These are phyloP conservation scores for Pangasianodon gigas DNA, from an alignment of 2,113 vertebrate species.

Conservation along the genomic window DNA sequence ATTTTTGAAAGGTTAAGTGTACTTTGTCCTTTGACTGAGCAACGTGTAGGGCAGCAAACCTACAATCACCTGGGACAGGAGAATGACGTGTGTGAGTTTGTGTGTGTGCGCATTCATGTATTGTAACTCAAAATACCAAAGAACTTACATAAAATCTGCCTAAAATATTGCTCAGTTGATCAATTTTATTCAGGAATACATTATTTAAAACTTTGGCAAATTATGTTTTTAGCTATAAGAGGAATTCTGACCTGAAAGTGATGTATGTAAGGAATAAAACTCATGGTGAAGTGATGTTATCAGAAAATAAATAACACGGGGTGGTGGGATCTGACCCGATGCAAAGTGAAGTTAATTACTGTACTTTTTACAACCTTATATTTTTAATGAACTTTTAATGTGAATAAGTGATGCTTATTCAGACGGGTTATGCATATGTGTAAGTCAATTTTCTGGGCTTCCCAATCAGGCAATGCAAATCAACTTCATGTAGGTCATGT, in stretches of 20 bases:
- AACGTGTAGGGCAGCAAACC: neutral
- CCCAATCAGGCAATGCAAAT: too few species aligned
- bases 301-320: too few species aligned
- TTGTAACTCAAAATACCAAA: neutral
- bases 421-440: too few species aligned
- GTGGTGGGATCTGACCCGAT: neutral
- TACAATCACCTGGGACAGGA: neutral
- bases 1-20: neutral
- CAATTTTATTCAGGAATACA: neutral
- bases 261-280: neutral
- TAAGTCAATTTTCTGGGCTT: too few species aligned
- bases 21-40: neutral
- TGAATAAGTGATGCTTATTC: too few species aligned
- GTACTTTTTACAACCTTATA: too few species aligned
- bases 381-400: too few species aligned
- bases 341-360: too few species aligned
- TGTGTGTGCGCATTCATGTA: too few species aligned
- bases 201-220: neutral
- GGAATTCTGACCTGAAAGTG: neutral
- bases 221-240: neutral
- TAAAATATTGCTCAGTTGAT: neutral
- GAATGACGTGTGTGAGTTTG: neutral
- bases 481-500: too few species aligned
- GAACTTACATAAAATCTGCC: neutral
- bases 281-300: neutral